phyloP scores from a whole-genome alignment of 2,113 vertebrate species.

The Danionella cerebrum region DNA sequence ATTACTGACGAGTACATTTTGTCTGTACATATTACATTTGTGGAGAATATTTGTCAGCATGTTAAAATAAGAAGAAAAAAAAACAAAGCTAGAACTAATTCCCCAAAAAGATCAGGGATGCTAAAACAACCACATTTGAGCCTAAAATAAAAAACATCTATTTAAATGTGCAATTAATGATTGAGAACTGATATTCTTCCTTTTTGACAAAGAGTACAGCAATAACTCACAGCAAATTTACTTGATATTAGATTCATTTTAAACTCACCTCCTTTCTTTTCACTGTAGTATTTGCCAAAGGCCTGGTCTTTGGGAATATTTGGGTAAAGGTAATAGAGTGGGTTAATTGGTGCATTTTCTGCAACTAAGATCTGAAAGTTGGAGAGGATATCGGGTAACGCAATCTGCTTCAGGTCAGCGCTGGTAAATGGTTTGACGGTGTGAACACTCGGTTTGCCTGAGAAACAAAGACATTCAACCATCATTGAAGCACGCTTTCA shows the following conservation, averaged over 20 bases:
- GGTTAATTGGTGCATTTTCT: conserved; percentile 78
- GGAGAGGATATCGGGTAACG: conserved; percentile 81
- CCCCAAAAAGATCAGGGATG: too few species aligned
- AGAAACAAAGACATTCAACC: conserved; percentile 24
- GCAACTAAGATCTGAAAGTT: conserved; percentile 77
- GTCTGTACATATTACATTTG: too few species aligned
- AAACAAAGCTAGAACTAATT: too few species aligned
- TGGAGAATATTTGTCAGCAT: too few species aligned
- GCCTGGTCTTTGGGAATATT: conserved; percentile 73
- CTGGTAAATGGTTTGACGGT: conserved; percentile 82
- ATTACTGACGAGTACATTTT: too few species aligned
- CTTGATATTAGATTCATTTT: too few species aligned
- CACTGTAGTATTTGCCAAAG: conserved; percentile 75
- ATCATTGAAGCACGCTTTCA: background rate
- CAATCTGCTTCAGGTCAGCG: conserved; percentile 70
- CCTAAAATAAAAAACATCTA: too few species aligned
- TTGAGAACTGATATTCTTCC: too few species aligned
- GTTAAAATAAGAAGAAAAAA: too few species aligned
- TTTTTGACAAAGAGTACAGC: too few species aligned
- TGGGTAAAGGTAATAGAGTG: conserved; percentile 80
- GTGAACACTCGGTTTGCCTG: conserved; percentile 61
- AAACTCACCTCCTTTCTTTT: conserved; percentile 63
- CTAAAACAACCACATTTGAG: too few species aligned
- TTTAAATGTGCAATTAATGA: too few species aligned
- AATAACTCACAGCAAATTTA: background rate